These are phyloP conservation scores for Drosophila azteca DNA, from an alignment of 1,140 invertebrate species.

Conservation along the genomic window DNA sequence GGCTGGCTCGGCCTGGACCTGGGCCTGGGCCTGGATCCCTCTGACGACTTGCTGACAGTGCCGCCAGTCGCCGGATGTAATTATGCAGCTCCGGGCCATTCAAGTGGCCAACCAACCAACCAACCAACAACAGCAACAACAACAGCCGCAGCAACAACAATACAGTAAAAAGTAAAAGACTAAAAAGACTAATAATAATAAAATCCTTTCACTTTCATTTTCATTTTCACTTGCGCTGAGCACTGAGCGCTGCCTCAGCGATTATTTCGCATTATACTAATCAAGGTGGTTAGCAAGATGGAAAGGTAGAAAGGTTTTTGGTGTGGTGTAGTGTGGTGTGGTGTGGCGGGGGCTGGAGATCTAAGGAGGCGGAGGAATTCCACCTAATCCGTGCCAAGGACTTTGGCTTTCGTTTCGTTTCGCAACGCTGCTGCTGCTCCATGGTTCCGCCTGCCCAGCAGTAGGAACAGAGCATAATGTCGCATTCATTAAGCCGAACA, in stretches of 20 bases:
- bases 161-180: not conserved
- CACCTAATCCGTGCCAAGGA: slow-evolving; percentile 47
- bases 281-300: slow-evolving; percentile 51
- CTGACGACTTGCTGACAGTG: slow-evolving; percentile 50
- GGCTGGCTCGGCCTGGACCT: too few species aligned
- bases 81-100: slow-evolving; percentile 43
- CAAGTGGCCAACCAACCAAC: not conserved
- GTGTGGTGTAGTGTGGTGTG: too few species aligned
- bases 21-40: too few species aligned
- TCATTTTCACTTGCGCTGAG: slow-evolving; percentile 5
- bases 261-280: slow-evolving; percentile 64
- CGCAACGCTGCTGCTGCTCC: too few species aligned
- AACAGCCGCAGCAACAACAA: slow-evolving; percentile 6
- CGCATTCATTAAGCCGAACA: slow-evolving; percentile 77
- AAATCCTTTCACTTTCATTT: slow-evolving; percentile 65
- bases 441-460: not conserved
- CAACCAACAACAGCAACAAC: not conserved
- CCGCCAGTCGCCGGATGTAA: slow-evolving; percentile 41
- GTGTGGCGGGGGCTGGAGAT: too few species aligned
- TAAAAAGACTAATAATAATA: slow-evolving; percentile 41
- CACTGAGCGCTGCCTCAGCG: slow-evolving; percentile 43
- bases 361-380: not conserved
- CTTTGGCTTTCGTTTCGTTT: slow-evolving; percentile 14
- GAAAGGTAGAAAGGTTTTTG: slow-evolving; percentile 6
- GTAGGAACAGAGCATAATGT: slow-evolving; percentile 39